phyloP scores from a whole-genome alignment of 2,797 vertebrate genomes.

The Crypturellus tataupa region DNA sequence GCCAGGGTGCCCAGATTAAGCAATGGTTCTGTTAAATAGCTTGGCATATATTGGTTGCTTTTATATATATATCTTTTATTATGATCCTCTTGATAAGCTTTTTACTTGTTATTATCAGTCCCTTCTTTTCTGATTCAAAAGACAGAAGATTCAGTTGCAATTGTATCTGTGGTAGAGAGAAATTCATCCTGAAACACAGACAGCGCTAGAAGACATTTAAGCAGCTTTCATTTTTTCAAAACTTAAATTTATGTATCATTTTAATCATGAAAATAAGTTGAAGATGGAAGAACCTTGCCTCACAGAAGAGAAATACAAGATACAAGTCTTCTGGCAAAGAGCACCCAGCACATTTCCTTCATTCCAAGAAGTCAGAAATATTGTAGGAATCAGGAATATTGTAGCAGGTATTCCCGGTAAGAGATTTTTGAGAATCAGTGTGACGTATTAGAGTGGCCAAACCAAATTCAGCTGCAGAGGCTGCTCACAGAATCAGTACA shows the following conservation, averaged over 20 bases:
- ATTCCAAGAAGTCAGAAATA: accelerated
- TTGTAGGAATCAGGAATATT: accelerated
- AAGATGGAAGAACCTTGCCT: not conserved
- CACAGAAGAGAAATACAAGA: not conserved
- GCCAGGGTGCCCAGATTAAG: not conserved
- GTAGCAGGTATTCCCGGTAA: accelerated
- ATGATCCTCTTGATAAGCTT: not conserved
- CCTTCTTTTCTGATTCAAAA: not conserved
- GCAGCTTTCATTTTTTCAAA: not conserved
- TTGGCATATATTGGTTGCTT: not conserved
- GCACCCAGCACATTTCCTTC: no score
- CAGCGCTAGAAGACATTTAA: not conserved
- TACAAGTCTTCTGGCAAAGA: not conserved
- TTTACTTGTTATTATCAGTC: no score
- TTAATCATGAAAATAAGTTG: not conserved
- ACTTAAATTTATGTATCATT: not conserved
- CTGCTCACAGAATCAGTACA: accelerated
- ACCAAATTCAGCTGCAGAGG: not conserved
- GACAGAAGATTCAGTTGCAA: not conserved
- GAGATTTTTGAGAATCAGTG: not conserved
- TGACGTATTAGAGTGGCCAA: accelerated
- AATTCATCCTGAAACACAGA: not conserved
- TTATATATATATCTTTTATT: not conserved
- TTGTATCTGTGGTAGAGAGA: not conserved
- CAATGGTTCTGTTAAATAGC: accelerated